Base-by-base conservation (phyloP, 2,888 invertebrate genomes). In the Drosophila diplacantha region DNA sequence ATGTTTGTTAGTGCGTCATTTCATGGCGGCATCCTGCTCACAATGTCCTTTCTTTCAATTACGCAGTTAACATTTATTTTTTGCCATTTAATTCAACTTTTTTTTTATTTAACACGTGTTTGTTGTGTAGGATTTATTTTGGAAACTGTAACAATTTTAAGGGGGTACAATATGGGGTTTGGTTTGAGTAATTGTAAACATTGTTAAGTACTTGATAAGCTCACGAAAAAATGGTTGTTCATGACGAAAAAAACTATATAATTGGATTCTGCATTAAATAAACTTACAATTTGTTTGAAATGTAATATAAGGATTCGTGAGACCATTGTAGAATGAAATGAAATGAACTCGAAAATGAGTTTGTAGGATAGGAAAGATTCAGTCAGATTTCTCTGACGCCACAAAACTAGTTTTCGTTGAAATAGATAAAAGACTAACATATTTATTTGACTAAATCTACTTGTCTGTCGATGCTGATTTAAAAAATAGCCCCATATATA, bases 1-100 rank as follows among this genome's bases (percentile, higher is more conserved):
- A 73, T 69, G 69, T 70, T 68, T 71, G 60, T 69, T 67, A 69
- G 44, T 76, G 84, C 74, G 83, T 63, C 72, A 72, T 79, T 79
- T 71, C 73, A 35, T 56, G 41, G 32, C 35, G 37, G 60, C 47
- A 52, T 39, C 53, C 56, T 47, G 60, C 64, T 63, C 38, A 35
- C 46, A 58, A 58, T 37, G 51, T 35, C 41, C n/a, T 22, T 38
- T 41, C 26, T 37, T 56, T 41, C 63, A 63, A 71, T 68, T 59
- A 62, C 84, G 84, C 66, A 76, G 68, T 73, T 73, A 38, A 35
- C 51, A 52, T 58, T 51, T 20, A 32, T 52, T 65, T 71, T 32
- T 61, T 39, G 37, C 38, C 18, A 22, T 41, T 62, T 49, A 18
- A 38, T 31, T 32, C 12, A 16, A 24, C 5, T 24, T 47, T 34